Evolutionary conservation across 1,140 invertebrate genomes (phyloP), one percentile per base, ranked within the genome.

Genomic region (Drosophila ohnishii): DNA sequence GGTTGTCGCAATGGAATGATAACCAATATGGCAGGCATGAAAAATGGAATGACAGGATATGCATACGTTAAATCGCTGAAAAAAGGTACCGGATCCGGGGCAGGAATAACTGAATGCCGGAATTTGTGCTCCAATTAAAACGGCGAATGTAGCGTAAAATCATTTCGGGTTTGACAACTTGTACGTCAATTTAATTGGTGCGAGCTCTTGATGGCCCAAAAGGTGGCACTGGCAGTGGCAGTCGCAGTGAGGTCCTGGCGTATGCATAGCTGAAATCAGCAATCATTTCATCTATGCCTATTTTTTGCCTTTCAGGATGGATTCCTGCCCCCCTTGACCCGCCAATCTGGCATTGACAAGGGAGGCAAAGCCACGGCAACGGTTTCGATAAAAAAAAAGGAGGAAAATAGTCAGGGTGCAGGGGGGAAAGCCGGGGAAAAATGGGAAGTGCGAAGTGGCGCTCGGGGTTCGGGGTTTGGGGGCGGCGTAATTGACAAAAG

Each of bases 111-210:
- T 13, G 44, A 47, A 16, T 48, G 19, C 16, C 58, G 40, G 62
- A 69, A 69, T 59, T 81, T 83, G 58, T 80, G 48, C 55, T 80
- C 76, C 81, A 90, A 90, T 90, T 90, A 90, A 90, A 90, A 78
- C 55, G 73, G 70, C 82, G 86, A 86, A 62, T 80, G 78, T 80
- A 61, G 73, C 79, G 78, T 80, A 81, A 80, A 81, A 82, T 80
- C 75, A 89, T 79, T 89, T 79, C 50, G 60, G 82, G 76, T 82
- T 83, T 79, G 79, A 86, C 86, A 82, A 80, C 66, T 77, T 85
- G 82, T 70, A 75, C 63, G 86, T 90, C 86, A 83, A 78, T 90
- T 90, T 90, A 90, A 90, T 90, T 90, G 86, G 79, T 65, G 65
- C 70, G 42, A 65, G 58, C 69, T 47, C 70, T 65, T 65, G 84